These are phyloP conservation scores for Troides helena DNA, from an alignment of 2,888 invertebrate genomes.

Conservation along the genomic window DNA sequence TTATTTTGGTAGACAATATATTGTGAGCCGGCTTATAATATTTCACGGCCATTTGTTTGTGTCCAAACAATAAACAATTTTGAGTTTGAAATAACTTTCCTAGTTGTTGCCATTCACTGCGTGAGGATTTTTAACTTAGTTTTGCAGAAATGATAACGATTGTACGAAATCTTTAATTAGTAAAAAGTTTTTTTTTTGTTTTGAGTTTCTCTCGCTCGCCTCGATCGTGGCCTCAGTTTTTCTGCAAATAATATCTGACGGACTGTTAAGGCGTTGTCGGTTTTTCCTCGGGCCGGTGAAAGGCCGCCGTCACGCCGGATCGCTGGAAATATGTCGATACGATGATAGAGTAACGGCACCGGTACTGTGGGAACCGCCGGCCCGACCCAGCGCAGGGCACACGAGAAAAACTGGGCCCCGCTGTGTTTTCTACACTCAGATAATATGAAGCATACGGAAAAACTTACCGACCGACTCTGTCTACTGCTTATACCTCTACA, in stretches of 20 bases:
- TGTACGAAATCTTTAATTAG: too few species aligned
- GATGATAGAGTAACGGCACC: conserved; percentile 61
- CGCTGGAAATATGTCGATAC: conserved; percentile 70
- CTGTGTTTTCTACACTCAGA: conserved; percentile 26
- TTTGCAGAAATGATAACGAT: too few species aligned
- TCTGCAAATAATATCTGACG: conserved; percentile 70
- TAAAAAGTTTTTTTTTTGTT: too few species aligned
- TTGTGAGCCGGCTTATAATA: too few species aligned
- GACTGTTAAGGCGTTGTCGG: conserved; percentile 71
- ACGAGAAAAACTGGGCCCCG: conserved; percentile 48
- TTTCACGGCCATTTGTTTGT: too few species aligned
- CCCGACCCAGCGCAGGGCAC: conserved; percentile 29
- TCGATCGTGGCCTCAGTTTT: conserved; percentile 59
- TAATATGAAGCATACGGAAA: background rate
- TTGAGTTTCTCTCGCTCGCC: conserved; percentile 36
- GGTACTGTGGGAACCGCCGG: conserved; percentile 45
- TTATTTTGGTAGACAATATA: too few species aligned
- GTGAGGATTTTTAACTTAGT: too few species aligned
- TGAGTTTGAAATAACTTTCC: too few species aligned
- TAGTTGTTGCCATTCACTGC: too few species aligned
- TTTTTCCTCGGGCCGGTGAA: conserved; percentile 74
- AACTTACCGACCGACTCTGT: too few species aligned
- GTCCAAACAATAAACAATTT: too few species aligned
- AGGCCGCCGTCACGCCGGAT: conserved; percentile 64
- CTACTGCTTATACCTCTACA: too few species aligned